Evolutionary conservation across 1,140 invertebrate species (phyloP), one percentile per base, ranked within the genome.

Genomic region (Eueides isabella): DNA sequence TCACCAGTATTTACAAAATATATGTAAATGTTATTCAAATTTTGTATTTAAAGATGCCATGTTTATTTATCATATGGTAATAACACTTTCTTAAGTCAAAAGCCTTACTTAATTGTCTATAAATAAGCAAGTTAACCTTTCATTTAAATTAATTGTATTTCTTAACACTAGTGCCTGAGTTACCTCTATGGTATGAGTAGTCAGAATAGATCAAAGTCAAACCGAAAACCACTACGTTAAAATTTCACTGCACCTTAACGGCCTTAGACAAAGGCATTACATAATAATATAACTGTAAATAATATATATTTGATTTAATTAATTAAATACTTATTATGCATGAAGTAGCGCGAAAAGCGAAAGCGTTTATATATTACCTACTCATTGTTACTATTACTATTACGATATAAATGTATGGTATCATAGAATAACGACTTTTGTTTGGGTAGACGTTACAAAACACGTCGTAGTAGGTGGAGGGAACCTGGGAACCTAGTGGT

Each of bases 31-130:
- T 55, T 12, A 26, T 55, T 55, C n/a, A 26, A 23, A 55, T 23
- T 7, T 11, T 23, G 41, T n/a, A 19, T 55, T 26, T 26, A 26
- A 2, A 55, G 48, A 55, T 55, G 48, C 12, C 5, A 44, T 44
- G 9, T 55, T 68, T 74, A 74, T 74, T 68, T 68, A 74, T 64
- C 16, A 55, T 35, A 74, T 74, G 72, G 31, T 66, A 67, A 61
- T 61, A 33, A 30, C 35, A 68, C 66, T 68, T 74, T 74, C 65
- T 61, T 16, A n/a, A 66, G 19, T 74, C 33, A 19, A 19, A 28
- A 28, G 31, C 69, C 33, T 61, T n/a, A n/a, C n/a, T n/a, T 55
- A 19, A 44, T 30, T 38, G 41, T 44, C 38, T 70, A 62, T 61
- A 70, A 63, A 71, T 71, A 63, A 71, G 64, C 9, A 19, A 63